Conservation (phyloP, 2,888 invertebrate species). For the Epistrophe grossulariae region DNA sequence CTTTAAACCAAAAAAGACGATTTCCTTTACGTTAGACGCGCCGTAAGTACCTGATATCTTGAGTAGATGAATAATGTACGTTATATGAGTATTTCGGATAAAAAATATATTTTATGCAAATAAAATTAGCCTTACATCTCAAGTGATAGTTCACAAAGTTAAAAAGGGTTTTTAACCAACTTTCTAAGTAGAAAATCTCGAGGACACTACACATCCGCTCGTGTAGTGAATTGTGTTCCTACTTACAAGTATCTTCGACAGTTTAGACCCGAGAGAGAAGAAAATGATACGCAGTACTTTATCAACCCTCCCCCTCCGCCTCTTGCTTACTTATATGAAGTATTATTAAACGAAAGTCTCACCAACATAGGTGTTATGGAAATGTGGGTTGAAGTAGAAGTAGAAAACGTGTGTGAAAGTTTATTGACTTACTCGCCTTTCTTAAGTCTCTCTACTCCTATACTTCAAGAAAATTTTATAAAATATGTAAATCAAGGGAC, state of each 20-base stretch:
- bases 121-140: constrained; percentile 2
- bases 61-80: not conserved
- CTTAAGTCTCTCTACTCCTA: not conserved
- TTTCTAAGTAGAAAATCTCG: constrained; percentile 8
- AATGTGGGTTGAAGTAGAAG: constrained; percentile 9
- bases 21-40: not conserved
- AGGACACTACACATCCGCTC: not conserved
- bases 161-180: constrained; percentile 9
- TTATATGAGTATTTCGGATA: not conserved
- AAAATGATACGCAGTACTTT: not conserved
- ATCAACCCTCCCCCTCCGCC: not conserved
- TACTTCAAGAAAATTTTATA: not conserved
- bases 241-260: not conserved
- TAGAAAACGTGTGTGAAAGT: constrained; percentile 1
- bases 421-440: constrained; percentile 21
- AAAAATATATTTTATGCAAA: not conserved
- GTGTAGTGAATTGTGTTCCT: not conserved
- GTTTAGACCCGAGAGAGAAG: not conserved
- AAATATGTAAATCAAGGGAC: constrained; percentile 20
- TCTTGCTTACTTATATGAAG: not conserved
- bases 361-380: constrained; percentile 22
- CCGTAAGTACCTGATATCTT: not conserved
- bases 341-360: constrained; percentile 15
- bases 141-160: constrained; percentile 15
- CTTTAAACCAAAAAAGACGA: no score